Percentiles rank a stretch among this genome's conserved stretches.
These are phyloP conservation scores for Yponomeuta malinellus DNA, from an alignment of 2,888 invertebrate species.

Conservation along the genomic window DNA sequence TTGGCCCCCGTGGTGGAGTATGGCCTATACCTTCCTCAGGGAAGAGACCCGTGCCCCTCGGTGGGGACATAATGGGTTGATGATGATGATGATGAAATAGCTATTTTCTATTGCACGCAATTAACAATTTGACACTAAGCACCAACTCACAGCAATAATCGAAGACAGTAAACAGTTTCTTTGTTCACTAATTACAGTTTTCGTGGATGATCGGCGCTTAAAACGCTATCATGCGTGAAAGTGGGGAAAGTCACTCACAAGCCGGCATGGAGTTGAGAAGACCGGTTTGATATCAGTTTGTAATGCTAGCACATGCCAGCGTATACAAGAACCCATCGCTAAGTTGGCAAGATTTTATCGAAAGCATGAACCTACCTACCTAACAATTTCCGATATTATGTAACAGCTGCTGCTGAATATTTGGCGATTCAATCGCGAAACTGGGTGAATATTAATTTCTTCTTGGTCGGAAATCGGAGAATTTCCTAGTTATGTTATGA, in stretches of 20 bases:
- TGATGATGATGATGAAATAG: no score
- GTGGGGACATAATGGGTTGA: no score
- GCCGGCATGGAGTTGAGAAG: slow-evolving; percentile 33
- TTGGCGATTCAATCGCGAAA: neutral
- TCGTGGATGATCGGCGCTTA: slow-evolving; percentile 44
- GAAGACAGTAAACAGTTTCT: slow-evolving; percentile 21
- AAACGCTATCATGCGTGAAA: slow-evolving; percentile 53
- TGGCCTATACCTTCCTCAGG: no score
- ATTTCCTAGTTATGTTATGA: neutral
- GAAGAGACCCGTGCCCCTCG: no score
- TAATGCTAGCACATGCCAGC: neutral
- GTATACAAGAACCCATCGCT: neutral
- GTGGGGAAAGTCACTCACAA: slow-evolving; percentile 55
- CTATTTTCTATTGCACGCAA: slow-evolving; percentile 11
- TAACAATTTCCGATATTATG: neutral
- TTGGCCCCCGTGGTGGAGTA: no score
- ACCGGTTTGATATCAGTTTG: slow-evolving; percentile 38
- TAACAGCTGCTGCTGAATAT: neutral
- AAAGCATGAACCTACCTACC: neutral
- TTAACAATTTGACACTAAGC: slow-evolving; percentile 15
- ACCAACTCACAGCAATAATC: slow-evolving; percentile 14
- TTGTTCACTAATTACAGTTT: slow-evolving; percentile 42
- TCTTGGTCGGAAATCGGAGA: neutral
- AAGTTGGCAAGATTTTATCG: neutral
- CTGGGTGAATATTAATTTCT: neutral